These are phyloP conservation scores for Eilema griseolum DNA, from an alignment of 2,888 invertebrate species.

Conservation along the genomic window DNA sequence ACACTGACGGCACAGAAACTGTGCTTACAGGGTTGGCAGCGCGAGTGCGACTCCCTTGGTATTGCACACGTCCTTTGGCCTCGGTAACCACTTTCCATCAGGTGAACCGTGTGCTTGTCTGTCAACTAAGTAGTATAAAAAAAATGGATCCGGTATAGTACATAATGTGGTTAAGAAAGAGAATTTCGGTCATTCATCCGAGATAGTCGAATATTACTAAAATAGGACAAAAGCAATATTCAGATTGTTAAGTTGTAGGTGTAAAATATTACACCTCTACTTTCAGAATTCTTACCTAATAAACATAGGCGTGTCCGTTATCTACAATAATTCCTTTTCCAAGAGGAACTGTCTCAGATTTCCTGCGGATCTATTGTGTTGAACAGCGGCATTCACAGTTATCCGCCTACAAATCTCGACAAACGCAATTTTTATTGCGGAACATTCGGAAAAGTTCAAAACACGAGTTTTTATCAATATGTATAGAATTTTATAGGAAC, in stretches of 20 bases:
- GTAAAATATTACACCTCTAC: slow-evolving; percentile 23
- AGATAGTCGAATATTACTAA: too few relatives aligned
- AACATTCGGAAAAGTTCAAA: slow-evolving; percentile 41
- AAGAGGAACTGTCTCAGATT: slow-evolving; percentile 36
- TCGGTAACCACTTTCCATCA: too few relatives aligned
- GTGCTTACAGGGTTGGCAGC: too few relatives aligned
- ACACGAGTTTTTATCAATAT: slow-evolving; percentile 35
- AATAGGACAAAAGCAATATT: not conserved
- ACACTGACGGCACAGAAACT: too few relatives aligned
- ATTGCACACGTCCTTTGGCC: too few relatives aligned
- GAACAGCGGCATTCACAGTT: slow-evolving; percentile 32
- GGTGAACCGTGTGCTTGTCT: too few relatives aligned
- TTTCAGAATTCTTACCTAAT: slow-evolving; percentile 16
- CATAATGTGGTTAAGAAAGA: too few relatives aligned
- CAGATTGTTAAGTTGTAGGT: slow-evolving; percentile 2
- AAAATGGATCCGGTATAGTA: too few relatives aligned
- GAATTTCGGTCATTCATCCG: too few relatives aligned
- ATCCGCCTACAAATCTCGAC: slow-evolving; percentile 46
- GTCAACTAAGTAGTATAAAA: too few relatives aligned
- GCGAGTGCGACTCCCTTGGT: too few relatives aligned
- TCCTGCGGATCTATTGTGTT: slow-evolving; percentile 36
- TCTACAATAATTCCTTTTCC: slow-evolving; percentile 26
- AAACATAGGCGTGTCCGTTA: slow-evolving; percentile 31
- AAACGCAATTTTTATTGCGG: slow-evolving; percentile 53
- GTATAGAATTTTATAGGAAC: slow-evolving; percentile 59